Base-by-base conservation (phyloP, 1,140 invertebrate genomes). In the Microplitis demolitor region DNA sequence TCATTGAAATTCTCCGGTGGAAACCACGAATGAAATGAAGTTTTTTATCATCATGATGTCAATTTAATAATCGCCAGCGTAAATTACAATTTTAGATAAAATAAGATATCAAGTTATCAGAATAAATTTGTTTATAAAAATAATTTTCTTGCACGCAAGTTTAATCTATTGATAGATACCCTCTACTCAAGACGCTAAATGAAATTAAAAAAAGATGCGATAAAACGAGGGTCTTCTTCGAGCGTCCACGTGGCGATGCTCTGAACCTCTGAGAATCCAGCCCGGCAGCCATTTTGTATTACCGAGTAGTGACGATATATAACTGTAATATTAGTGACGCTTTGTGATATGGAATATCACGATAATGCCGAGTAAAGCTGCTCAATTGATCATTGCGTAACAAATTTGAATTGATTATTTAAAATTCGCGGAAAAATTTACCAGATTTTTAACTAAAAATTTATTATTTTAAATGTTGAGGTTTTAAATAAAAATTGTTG, bases 241-340 rank as follows among this genome's bases (percentile, higher is more conserved):
- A 34, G 62, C 68, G 72, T 85, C 84, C 85, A 87, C 85, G 85
- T 87, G 85, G 84, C 84, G 78, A 74, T 74, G 66, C 63, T 31
- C n/a, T 82, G 83, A 87, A 84, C 76, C 76, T 85, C 84, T 84
- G 80, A 82, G 83, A 85, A 85, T 73, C 74, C 74, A 73, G 67
- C 78, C 62, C 72, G 75, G 78, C 82, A 73, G 84, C 85, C 85
- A 87, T 87, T 85, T 87, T 87, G 85, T 87, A 82, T 75, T 78
- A 75, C 76, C 76, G 70, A 74, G 53, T 67, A 24, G 53, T 37
- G 56, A 39, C 73, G 67, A 67, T 72, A 45, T 45, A 45, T 51
- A 61, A 67, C 58, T 67, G 66, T 67, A 54, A 54, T 54, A 66
- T 34, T 67, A 24, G 16, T 35, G 56, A 61, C 60, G 69, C 50